Base-by-base conservation (phyloP, 2,888 invertebrate genomes). In the Myathropa florea region DNA sequence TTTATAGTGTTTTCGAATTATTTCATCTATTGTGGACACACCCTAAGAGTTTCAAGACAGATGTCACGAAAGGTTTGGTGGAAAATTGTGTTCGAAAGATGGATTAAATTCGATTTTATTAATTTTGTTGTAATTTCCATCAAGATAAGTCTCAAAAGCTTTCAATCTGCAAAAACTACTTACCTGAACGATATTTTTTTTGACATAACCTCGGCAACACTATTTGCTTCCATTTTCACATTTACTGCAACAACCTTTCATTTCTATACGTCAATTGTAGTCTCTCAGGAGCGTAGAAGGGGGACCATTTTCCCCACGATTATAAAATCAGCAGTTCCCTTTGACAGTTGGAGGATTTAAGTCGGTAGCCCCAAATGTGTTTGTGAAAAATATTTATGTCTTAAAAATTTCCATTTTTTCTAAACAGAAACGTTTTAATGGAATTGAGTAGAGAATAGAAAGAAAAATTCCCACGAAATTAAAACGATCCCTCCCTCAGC, bases 281-380 rank as follows among this genome's bases (percentile, higher is more conserved):
- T 24, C 28, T n/a, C 14, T 33, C 28, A 28, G 4, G n/a, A n/a
- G 4, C 2, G 0, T 23, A 7, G 24, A 75, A 30, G 53, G 75
- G 64, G 75, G 55, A 57, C 4, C 39, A 63, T 36, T 57, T 30
- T 70, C 14, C 28, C 70, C 57, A 57, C 24, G 24, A 57, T 57
- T 10, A 26, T 64, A 14, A 53, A 55, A 75, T 72, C 75, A 75
- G 64, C 75, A 75, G 75, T 75, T 75, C 57, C 12, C 55, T 33
- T 64, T 75, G 57, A 75, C 64, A 75, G 36, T 36, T 75, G 57
- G 33, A 24, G 55, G 64, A 28, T 63, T 64, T 6, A 55, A 39
- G 60, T 71, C 46, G 72, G 63, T 53, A 14, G 14, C 26, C n/a
- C 24, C 24, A 24, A 36, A 57, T 12, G 75, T 63, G 61, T 59